phyloP scores from a whole-genome alignment of 2,888 invertebrate genomes.

The Eupithecia pulchellata region DNA sequence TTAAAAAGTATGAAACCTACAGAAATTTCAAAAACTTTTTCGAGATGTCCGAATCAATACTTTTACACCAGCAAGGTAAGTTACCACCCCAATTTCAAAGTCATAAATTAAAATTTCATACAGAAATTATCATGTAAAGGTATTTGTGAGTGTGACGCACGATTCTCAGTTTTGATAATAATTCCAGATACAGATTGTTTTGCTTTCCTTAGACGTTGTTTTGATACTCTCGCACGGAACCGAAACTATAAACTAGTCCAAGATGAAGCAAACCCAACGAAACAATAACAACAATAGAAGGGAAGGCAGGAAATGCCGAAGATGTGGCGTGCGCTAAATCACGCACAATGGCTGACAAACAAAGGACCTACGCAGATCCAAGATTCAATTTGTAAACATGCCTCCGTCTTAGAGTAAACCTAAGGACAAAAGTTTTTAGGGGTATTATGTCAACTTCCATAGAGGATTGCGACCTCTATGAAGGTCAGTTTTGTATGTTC shows the following conservation, averaged over 20 bases:
- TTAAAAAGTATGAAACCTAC: too few relatives aligned
- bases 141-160: background rate
- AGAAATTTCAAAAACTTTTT: too few relatives aligned
- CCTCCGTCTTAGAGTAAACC: slow-evolving; percentile 18
- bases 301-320: slow-evolving; percentile 75
- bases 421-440: background rate
- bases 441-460: background rate
- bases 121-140: background rate
- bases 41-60: too few relatives aligned
- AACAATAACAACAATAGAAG: slow-evolving; percentile 73
- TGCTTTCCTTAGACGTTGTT: slow-evolving; percentile 27
- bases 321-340: slow-evolving; percentile 63
- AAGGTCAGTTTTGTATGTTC: background rate
- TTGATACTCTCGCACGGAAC: slow-evolving; percentile 31
- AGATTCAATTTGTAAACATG: slow-evolving; percentile 61
- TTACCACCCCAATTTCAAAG: too few relatives aligned
- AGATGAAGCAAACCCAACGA: slow-evolving; percentile 43
- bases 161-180: background rate
- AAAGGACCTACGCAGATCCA: slow-evolving; percentile 55
- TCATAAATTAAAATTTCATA: background rate
- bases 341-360: slow-evolving; percentile 71
- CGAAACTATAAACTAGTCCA: slow-evolving; percentile 32
- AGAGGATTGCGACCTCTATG: background rate
- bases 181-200: slow-evolving; percentile 20
- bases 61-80: too few relatives aligned